Evolutionary conservation across 2,888 invertebrate species (phyloP).

Genomic region (Monochamus alternatus): DNA sequence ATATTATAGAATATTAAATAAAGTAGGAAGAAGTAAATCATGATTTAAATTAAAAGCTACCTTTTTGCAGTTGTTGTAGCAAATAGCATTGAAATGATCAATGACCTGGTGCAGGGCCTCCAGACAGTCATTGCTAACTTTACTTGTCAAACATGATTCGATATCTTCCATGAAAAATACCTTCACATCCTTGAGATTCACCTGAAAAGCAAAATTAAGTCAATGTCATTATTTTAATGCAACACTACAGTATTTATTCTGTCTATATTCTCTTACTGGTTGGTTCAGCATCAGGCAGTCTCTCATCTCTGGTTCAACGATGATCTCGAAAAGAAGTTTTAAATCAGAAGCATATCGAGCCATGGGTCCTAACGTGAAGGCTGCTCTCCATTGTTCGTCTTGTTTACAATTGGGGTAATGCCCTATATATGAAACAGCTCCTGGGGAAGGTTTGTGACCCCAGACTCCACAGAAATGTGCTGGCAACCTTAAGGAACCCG

Average conservation of each 20-base stretch:
- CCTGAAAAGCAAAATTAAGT: conserved; percentile 68
- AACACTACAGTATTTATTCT: neutral
- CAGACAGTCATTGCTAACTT: conserved; percentile 49
- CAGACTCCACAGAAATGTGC: conserved; percentile 93
- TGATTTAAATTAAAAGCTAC: conserved; percentile 70
- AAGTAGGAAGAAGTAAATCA: neutral
- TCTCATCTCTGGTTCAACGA: conserved; percentile 74
- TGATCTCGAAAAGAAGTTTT: conserved; percentile 80
- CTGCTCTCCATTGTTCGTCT: conserved; percentile 77
- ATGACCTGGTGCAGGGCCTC: conserved; percentile 53
- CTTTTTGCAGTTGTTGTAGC: conserved; percentile 51
- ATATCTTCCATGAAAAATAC: conserved; percentile 86
- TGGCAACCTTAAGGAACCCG: conserved; percentile 91
- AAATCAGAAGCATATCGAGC: conserved; percentile 90
- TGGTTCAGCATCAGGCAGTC: conserved; percentile 71
- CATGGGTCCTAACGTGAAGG: conserved; percentile 89
- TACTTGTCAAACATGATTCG: conserved; percentile 49
- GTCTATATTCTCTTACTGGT: conserved; percentile 66
- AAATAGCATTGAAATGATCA: conserved; percentile 53
- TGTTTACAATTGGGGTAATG: conserved; percentile 79
- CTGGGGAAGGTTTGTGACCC: conserved; percentile 89
- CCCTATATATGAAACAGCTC: conserved; percentile 78
- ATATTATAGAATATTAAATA: too few relatives aligned
- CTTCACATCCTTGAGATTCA: conserved; percentile 77
- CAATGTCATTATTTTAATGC: too few relatives aligned